phyloP scores from a whole-genome alignment of 2,113 vertebrate species.

The Pangasianodon gigas region DNA sequence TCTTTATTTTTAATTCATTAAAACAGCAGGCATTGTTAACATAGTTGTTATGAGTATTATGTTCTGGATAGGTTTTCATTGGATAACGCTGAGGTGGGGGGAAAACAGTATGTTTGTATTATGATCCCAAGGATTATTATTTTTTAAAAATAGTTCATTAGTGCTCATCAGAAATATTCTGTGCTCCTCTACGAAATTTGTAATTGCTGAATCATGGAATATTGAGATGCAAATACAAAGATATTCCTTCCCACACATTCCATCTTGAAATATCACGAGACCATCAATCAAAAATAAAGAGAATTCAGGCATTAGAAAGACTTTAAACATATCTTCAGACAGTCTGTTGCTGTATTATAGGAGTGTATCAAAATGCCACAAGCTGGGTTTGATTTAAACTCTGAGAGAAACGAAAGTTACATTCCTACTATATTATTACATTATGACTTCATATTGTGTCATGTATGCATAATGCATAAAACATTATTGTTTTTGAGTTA shows the following conservation, averaged over 20 bases:
- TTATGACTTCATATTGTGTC: neutral
- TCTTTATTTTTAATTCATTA: slow-evolving; percentile 7
- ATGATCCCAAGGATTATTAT: neutral
- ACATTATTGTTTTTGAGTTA: neutral
- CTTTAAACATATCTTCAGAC: neutral
- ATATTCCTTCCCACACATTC: neutral
- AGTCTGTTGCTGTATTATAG: neutral
- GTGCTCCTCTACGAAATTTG: neutral
- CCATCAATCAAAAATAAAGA: slow-evolving; percentile 5
- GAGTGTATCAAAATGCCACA: neutral
- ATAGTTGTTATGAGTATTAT: neutral
- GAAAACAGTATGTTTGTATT: neutral
- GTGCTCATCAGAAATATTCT: neutral
- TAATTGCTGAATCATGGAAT: neutral
- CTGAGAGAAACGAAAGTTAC: neutral
- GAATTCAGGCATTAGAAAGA: neutral
- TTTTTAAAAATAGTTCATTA: neutral
- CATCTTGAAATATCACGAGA: neutral
- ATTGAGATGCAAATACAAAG: neutral
- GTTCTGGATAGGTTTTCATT: neutral
- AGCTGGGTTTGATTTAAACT: neutral
- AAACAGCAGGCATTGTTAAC: neutral
- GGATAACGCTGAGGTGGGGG: neutral
- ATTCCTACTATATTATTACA: neutral
- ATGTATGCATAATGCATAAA: neutral